Evolutionary conservation across 2,888 invertebrate species (phyloP).

Genomic region (Phengaris arion): DNA sequence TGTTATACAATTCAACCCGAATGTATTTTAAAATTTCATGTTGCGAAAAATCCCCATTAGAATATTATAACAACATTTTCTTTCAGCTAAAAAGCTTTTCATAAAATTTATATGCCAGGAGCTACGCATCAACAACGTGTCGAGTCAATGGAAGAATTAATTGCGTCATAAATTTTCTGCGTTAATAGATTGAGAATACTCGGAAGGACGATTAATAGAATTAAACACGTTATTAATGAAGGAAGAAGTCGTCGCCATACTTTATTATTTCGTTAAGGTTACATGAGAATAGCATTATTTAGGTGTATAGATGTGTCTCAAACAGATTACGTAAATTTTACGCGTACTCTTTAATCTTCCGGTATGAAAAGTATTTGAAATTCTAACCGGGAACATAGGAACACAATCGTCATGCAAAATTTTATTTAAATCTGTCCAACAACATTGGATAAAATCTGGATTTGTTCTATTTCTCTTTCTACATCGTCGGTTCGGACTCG

Average conservation of each 20-base stretch:
- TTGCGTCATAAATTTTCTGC: conserved; percentile 7
- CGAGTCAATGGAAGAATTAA: conserved; percentile 13
- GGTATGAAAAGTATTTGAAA: too few relatives aligned
- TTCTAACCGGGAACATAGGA: too few relatives aligned
- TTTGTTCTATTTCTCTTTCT: too few relatives aligned
- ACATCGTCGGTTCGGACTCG: too few relatives aligned
- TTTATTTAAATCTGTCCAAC: too few relatives aligned
- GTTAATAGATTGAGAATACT: not conserved
- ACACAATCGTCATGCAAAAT: too few relatives aligned
- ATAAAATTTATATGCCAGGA: not conserved
- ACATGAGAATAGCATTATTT: not conserved
- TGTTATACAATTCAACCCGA: conserved; percentile 3
- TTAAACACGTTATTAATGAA: not conserved
- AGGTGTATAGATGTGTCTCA: not conserved
- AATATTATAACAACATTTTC: conserved; percentile 4
- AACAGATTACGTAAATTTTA: too few relatives aligned
- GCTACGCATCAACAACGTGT: not conserved
- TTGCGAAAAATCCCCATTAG: conserved; percentile 10
- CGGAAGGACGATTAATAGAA: not conserved
- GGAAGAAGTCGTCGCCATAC: not conserved
- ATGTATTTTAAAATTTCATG: not conserved
- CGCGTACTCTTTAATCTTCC: too few relatives aligned
- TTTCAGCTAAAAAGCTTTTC: conserved; percentile 13
- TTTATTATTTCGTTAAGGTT: not conserved
- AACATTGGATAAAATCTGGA: too few relatives aligned